phyloP scores from a whole-genome alignment of 2,797 vertebrate genomes.

The Hemibagrus guttatus region DNA sequence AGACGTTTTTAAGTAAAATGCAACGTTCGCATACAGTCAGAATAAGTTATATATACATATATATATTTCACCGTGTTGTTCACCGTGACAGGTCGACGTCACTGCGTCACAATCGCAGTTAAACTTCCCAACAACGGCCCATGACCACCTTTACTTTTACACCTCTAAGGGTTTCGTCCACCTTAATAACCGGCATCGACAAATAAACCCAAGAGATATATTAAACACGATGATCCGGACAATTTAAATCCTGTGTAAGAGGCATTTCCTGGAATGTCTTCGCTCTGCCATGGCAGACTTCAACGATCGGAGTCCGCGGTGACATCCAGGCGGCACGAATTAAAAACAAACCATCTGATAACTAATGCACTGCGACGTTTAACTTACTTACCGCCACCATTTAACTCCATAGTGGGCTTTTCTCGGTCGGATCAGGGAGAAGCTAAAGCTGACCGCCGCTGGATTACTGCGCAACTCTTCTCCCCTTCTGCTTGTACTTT shows the following conservation, averaged over 20 bases:
- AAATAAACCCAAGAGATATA: neutral
- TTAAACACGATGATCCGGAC: neutral
- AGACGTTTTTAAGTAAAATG: neutral
- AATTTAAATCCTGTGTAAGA: neutral
- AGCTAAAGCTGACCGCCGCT: too few species aligned
- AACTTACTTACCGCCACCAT: neutral
- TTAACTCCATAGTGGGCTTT: neutral
- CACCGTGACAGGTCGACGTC: too few species aligned
- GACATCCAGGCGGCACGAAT: neutral
- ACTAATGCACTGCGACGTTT: neutral
- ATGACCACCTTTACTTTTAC: too few species aligned
- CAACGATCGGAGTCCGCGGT: too few species aligned
- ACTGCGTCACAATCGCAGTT: neutral
- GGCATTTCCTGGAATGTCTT: neutral
- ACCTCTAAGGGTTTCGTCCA: too few species aligned
- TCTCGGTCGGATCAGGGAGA: neutral
- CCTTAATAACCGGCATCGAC: too few species aligned
- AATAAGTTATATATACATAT: neutral
- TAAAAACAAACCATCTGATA: too few species aligned
- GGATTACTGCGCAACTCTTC: too few species aligned
- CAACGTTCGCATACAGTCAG: neutral
- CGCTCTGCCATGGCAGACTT: accelerated
- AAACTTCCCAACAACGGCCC: neutral
- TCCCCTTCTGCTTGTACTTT: too few species aligned
- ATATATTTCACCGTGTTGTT: neutral